phyloP scores from a whole-genome alignment of 2,797 vertebrate genomes.

The Huso huso region DNA sequence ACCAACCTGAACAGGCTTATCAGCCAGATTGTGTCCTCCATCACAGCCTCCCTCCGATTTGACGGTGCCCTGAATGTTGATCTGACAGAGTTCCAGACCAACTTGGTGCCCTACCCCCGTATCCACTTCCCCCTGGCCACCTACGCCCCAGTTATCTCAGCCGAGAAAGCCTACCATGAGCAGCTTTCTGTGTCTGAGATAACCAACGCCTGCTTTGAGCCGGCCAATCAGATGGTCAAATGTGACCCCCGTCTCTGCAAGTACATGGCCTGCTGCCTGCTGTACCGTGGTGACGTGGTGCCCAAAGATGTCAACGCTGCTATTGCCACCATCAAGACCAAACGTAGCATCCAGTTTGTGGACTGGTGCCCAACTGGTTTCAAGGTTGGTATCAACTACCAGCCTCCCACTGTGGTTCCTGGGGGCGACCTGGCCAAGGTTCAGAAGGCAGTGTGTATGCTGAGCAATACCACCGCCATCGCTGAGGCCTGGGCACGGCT shows the following conservation, averaged over 20 bases:
- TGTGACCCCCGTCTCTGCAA: slow-evolving; percentile 53
- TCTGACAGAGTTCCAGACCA: slow-evolving; percentile 71
- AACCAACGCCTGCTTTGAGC: slow-evolving; percentile 53
- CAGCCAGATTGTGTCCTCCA: slow-evolving; percentile 64
- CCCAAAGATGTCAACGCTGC: slow-evolving; percentile 75
- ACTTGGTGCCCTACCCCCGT: slow-evolving; percentile 67
- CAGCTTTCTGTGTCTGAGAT: slow-evolving; percentile 61
- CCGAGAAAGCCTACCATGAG: slow-evolving; percentile 61
- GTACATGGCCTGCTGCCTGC: slow-evolving; percentile 59
- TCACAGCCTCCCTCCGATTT: slow-evolving; percentile 63
- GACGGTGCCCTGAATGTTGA: slow-evolving; percentile 74
- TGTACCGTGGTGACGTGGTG: slow-evolving; percentile 56
- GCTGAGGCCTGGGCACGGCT: slow-evolving; percentile 81
- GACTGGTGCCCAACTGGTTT: slow-evolving; percentile 79
- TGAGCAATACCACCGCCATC: slow-evolving; percentile 79
- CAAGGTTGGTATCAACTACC: slow-evolving; percentile 77
- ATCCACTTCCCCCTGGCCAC: slow-evolving; percentile 57
- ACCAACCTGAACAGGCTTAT: slow-evolving; percentile 70
- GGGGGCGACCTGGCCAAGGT: slow-evolving; percentile 75
- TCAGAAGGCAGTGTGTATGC: slow-evolving; percentile 76
- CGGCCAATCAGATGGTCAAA: slow-evolving; percentile 55
- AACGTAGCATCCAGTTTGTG: slow-evolving; percentile 76
- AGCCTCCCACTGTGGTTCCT: slow-evolving; percentile 73
- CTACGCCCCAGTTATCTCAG: slow-evolving; percentile 57
- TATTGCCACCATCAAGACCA: slow-evolving; percentile 73